Percentiles rank a stretch among this genome's conserved stretches.
Conservation (phyloP, 23 tunicate species). For the Halocynthia aurantium region DNA sequence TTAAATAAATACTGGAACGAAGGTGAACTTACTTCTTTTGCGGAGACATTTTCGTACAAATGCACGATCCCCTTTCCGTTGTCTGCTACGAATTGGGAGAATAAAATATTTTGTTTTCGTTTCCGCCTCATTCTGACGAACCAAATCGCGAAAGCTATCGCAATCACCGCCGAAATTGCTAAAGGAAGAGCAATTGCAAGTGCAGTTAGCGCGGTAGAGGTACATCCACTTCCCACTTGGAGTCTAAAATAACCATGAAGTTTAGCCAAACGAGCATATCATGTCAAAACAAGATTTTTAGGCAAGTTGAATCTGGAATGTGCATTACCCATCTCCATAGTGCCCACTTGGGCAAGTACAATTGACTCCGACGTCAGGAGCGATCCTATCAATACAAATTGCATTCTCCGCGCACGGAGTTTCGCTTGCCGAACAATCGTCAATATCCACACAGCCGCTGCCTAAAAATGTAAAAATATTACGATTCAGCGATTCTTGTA, state of each 20-base stretch:
- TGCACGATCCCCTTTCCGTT: background rate
- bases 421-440: conserved; percentile 11
- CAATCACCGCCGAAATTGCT: background rate
- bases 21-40: background rate
- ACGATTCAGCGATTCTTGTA: background rate
- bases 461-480: conserved; percentile 1
- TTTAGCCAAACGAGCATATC: background rate
- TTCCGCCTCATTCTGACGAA: background rate
- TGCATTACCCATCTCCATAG: conserved; percentile 49
- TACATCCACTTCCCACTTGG: conserved; percentile 24
- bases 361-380: conserved; percentile 32
- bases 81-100: conserved; percentile 16
- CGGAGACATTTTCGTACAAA: background rate
- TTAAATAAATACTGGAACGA: too few species aligned
- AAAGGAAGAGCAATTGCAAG: conserved; percentile 23
- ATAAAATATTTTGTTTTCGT: conserved; percentile 16
- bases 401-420: conserved; percentile 28
- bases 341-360: conserved; percentile 30
- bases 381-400: conserved; percentile 16
- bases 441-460: conserved; percentile 8
- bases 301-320: background rate
- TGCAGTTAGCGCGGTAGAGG: conserved; percentile 1
- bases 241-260: background rate
- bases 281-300: background rate
- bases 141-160: conserved; percentile 18